phyloP scores from a whole-genome alignment of 2,888 invertebrate genomes.

The Agapetus fuscipes region DNA sequence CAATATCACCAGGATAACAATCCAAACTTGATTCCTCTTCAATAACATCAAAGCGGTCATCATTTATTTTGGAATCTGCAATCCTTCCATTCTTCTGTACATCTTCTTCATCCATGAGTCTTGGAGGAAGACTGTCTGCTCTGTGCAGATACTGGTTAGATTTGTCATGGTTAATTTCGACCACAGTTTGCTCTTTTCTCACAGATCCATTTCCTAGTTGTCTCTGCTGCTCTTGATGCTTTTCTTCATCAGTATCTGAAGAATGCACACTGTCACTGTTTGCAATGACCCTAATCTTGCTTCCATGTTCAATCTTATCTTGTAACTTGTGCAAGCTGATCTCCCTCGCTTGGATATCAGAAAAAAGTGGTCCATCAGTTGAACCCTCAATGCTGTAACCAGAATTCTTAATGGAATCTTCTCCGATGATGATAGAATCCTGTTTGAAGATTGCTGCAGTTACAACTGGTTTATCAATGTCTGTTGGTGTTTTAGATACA shows the following conservation, averaged over 20 bases:
- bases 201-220: constrained; percentile 36
- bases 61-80: constrained; percentile 9
- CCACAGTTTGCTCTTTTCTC: constrained; percentile 17
- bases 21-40: constrained; percentile 28
- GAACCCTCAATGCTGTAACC: constrained; percentile 44
- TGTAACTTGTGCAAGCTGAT: constrained; percentile 38
- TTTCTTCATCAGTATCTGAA: constrained; percentile 31
- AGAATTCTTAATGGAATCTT: constrained; percentile 35
- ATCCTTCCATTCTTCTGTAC: constrained; percentile 4
- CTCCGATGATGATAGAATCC: constrained; percentile 42
- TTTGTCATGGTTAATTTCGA: constrained; percentile 35
- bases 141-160: constrained; percentile 34
- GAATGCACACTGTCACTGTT: constrained; percentile 35
- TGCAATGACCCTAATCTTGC: constrained; percentile 26
- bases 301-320: constrained; percentile 30
- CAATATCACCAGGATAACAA: constrained; percentile 20
- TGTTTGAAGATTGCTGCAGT: constrained; percentile 62
- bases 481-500: constrained; percentile 40
- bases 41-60: constrained; percentile 32
- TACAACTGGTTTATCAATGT: constrained; percentile 55
- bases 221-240: constrained; percentile 38
- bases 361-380: constrained; percentile 40
- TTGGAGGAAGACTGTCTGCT: constrained; percentile 46
- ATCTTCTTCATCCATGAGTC: constrained; percentile 39
- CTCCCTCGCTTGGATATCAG: constrained; percentile 42